phyloP scores from a whole-genome alignment of 2,113 vertebrate species.

The Maccullochella peelii region DNA sequence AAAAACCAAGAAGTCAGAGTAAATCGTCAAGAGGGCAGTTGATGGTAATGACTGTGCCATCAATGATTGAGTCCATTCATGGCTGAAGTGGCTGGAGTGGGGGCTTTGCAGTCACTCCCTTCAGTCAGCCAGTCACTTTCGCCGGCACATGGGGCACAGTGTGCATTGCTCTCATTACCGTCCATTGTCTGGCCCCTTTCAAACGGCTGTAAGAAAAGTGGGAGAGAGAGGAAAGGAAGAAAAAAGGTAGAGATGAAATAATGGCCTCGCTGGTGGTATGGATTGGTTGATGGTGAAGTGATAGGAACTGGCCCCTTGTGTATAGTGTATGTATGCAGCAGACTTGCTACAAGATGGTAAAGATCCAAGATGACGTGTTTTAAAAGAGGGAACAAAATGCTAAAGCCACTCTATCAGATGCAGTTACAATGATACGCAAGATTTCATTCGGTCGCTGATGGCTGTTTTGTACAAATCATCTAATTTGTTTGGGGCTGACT shows the following conservation, averaged over 20 bases:
- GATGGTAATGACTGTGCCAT: constrained; percentile 80
- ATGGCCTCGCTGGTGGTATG: constrained; percentile 67
- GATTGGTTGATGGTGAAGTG: constrained; percentile 70
- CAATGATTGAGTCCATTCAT: constrained; percentile 85
- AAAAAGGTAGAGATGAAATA: constrained; percentile 79
- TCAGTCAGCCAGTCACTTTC: constrained; percentile 68
- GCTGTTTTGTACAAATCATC: constrained; percentile 54
- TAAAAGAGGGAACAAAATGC: constrained; percentile 53
- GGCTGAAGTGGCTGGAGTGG: constrained; percentile 79
- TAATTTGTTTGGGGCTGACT: constrained; percentile 56
- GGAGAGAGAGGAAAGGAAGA: constrained; percentile 62
- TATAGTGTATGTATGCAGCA: constrained; percentile 40
- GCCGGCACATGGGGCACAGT: constrained; percentile 63
- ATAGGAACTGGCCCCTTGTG: constrained; percentile 64
- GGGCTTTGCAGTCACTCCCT: constrained; percentile 63
- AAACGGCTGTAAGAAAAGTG: constrained; percentile 63
- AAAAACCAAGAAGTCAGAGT: constrained; percentile 79
- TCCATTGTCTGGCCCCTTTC: constrained; percentile 81
- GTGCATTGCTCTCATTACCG: constrained; percentile 82
- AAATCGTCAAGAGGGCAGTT: constrained; percentile 78
- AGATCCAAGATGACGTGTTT: constrained; percentile 55
- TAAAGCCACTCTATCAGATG: constrained; percentile 57
- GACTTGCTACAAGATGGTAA: constrained; percentile 56
- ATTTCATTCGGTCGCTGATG: constrained; percentile 27
- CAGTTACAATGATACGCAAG: constrained; percentile 31